Base-by-base conservation (phyloP, 1,140 invertebrate genomes). In the Danaus melanippus region DNA sequence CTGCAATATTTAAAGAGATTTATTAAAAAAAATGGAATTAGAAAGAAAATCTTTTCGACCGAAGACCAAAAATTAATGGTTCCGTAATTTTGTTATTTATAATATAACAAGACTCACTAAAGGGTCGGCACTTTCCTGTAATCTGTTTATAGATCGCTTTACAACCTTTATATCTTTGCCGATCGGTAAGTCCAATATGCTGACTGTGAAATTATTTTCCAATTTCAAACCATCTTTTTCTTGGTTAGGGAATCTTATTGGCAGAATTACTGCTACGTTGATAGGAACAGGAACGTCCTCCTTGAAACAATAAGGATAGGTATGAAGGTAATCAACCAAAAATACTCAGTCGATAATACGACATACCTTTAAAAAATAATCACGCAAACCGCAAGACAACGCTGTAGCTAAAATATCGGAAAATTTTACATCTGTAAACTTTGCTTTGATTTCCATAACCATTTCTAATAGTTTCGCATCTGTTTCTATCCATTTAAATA, bases 391-490 rank as follows among this genome's bases (percentile, higher is more conserved):
- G 50, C 64, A 66, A 7, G 85, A 85, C 9, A 88, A 41, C 11
- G 84, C 74, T 21, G 75, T 71, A 8, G 74, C 62, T 53, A 88
- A 65, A 32, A 88, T 69, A 66, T 88, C 86, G 7, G 78, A 73
- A 67, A 87, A 86, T 39, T 73, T 75, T 8, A 71, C 58, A 42
- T 66, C 62, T 8, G 66, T 58, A 17, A 70, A 54, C 46, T 57
- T 63, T 10, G 71, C 63, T 56, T 87, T 87, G 50, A 86, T 78
- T 50, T 79, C 71, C 64, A 85, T 86, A 7, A 85, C 71, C 62
- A 76, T 76, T 10, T 50, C 32, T 21, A 84, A 65, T 42, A 84
- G 59, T 60, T 82, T 71, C 46, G 81, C 67, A 40, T 79, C 66
- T 1, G 71, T 67, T 15, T 81, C 60, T 41, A 74, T 76, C 86